These are phyloP conservation scores for Hyposoter dolosus DNA, from an alignment of 2,888 invertebrate genomes.

Conservation along the genomic window DNA sequence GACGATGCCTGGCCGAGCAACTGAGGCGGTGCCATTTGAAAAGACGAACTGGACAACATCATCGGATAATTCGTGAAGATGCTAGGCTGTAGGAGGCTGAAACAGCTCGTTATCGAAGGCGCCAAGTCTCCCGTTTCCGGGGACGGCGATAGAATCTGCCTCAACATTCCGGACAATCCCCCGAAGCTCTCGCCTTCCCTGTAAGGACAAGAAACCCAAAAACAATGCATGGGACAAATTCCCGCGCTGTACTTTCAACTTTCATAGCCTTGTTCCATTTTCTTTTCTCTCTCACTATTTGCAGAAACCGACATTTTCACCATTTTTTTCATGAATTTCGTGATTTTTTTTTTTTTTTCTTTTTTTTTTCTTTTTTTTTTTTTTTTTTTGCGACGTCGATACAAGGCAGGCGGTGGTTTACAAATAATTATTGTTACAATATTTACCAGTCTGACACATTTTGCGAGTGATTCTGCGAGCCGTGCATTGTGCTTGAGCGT, in stretches of 20 bases:
- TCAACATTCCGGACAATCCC: conserved; percentile 84
- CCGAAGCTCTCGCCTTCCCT: conserved; percentile 83
- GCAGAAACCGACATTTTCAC: conserved; percentile 5
- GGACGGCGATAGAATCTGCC: conserved; percentile 83
- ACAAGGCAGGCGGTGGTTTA: conserved; percentile 78
- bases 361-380: conserved; percentile 52
- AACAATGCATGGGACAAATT: conserved; percentile 67
- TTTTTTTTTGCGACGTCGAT: conserved; percentile 73
- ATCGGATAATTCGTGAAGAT: conserved; percentile 79
- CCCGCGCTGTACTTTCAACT: conserved; percentile 48
- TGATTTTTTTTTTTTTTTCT: conserved; percentile 39
- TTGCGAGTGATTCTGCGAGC: conserved; percentile 75
- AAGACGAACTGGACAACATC: conserved; percentile 74
- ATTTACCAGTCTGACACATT: conserved; percentile 56
- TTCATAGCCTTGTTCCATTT: neutral
- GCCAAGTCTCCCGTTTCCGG: conserved; percentile 79
- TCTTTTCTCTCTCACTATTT: conserved; percentile 19
- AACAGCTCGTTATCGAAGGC: conserved; percentile 72
- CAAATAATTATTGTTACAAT: conserved; percentile 66
- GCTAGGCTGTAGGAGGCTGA: conserved; percentile 77
- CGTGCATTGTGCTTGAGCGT: conserved; percentile 82
- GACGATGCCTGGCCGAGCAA: conserved; percentile 30
- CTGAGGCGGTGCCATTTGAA: conserved; percentile 74
- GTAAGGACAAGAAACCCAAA: conserved; percentile 81
- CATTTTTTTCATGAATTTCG: conserved; percentile 29